These are phyloP conservation scores for Anolis carolinensis DNA, from an alignment of 2,113 vertebrate species.

Conservation along the genomic window DNA sequence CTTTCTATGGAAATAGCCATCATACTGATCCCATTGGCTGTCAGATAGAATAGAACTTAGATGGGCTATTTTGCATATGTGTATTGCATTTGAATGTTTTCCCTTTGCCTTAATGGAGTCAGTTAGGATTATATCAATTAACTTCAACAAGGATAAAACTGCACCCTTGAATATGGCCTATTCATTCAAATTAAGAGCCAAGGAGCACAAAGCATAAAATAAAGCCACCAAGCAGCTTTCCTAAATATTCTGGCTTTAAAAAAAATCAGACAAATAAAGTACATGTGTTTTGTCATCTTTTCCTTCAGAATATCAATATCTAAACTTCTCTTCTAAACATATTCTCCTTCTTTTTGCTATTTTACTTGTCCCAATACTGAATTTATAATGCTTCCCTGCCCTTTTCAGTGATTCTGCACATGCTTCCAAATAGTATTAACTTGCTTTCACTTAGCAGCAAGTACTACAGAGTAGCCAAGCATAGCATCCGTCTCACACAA, in stretches of 20 bases:
- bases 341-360: not conserved
- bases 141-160: not conserved
- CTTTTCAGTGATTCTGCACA: not conserved
- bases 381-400: not conserved
- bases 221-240: not conserved
- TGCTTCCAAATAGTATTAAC: not conserved
- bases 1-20: conserved; percentile 11
- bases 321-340: not conserved
- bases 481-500: conserved; percentile 19
- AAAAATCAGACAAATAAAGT: not conserved
- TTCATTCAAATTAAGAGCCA: not conserved
- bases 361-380: conserved; percentile 18
- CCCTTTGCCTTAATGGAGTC: not conserved
- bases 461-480: not conserved
- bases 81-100: not conserved
- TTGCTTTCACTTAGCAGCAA: conserved; percentile 23
- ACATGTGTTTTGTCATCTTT: not conserved
- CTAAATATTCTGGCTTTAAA: not conserved
- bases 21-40: not conserved
- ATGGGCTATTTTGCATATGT: not conserved
- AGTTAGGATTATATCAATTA: not conserved
- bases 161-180: not conserved
- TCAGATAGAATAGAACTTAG: not conserved
- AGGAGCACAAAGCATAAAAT: not conserved
- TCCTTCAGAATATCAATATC: conserved; percentile 14